Evolutionary conservation across 2,113 vertebrate genomes (phyloP), one percentile per base, ranked within the genome.

Genomic region (Motacilla tschutschensis): DNA sequence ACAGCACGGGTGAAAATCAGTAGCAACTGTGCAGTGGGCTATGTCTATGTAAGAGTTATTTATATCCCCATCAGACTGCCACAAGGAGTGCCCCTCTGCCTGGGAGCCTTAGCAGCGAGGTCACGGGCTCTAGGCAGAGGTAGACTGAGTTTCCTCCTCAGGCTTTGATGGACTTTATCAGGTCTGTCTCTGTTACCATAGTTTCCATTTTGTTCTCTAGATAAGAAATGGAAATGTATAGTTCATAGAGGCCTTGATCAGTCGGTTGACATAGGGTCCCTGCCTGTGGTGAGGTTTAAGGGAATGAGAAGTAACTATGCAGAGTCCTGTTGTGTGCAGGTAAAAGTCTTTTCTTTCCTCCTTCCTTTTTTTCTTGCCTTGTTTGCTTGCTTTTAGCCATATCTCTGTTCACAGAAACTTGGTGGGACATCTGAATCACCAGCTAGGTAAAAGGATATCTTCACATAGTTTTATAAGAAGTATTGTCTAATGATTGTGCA

Each of bases 141-240:
- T 29, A 77, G 67, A 26, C 64, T 28, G 55, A 79, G 78, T 67
- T 93, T 76, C 48, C 57, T 84, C 73, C 88, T 79, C 46, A 21
- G 78, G 53, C 78, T 92, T 64, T 92, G 86, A 88, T 87, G 79
- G 88, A 78, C 84, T 88, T 90, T 6, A 60, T 48, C 54, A 65
- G 53, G 18, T 50, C 63, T 91, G 28, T 29, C 79, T 84, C 75
- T 67, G 84, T 87, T 88, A 79, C 84, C 38, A 46, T 71, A 88
- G 75, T 91, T 90, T 74, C 86, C 48, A 29, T 91, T 91, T 83
- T 90, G 65, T 79, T 94, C 92, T 82, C 72, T 33, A 77, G 60
- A 54, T 38, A 64, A 91, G 76, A 91, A 90, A 79, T 28, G 80
- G 75, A 86, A 91, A 60, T 41, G 33, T 69, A 40, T 63, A 82